A percentile compares a stretch with the other conserved stretches of the same genome.
These are phyloP conservation scores for Drosophila rellima DNA, from an alignment of 2,888 invertebrate genomes.

Conservation along the genomic window DNA sequence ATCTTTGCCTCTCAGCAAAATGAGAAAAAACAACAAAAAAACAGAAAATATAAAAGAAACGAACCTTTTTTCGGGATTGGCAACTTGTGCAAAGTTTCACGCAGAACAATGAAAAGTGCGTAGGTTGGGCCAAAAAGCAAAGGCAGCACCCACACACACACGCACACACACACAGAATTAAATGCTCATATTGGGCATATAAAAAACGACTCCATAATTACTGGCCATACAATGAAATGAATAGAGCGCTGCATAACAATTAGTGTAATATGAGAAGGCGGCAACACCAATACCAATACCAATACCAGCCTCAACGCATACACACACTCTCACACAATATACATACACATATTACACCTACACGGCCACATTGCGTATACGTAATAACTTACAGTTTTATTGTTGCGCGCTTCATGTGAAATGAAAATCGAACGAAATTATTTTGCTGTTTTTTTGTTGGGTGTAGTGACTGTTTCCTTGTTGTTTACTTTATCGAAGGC, in stretches of 20 bases:
- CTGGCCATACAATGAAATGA: constrained; percentile 49
- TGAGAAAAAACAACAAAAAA: constrained; percentile 22
- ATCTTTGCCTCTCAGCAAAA: constrained; percentile 35
- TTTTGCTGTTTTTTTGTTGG: constrained; percentile 26
- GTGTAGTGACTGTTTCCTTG: constrained; percentile 40
- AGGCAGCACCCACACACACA: constrained; percentile 30
- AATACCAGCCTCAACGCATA: constrained; percentile 3
- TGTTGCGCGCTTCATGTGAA: constrained; percentile 50
- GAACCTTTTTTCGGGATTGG: constrained; percentile 57
- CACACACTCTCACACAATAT: background rate
- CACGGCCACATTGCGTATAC: constrained; percentile 46
- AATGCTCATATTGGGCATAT: constrained; percentile 48
- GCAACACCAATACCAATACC: constrained; percentile 24
- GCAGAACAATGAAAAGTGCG: constrained; percentile 63
- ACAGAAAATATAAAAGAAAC: constrained; percentile 23
- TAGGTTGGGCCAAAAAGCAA: constrained; percentile 48
- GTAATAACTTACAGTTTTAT: constrained; percentile 71
- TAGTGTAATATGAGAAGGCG: constrained; percentile 58
- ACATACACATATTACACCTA: constrained; percentile 8
- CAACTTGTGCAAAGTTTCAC: constrained; percentile 54
- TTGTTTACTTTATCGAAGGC: constrained; percentile 71
- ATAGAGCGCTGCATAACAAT: constrained; percentile 60
- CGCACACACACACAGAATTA: constrained; percentile 3
- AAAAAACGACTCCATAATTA: constrained; percentile 69
- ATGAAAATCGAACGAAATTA: constrained; percentile 37